Evolutionary conservation across 2,113 vertebrate species (phyloP), one percentile per base, ranked within the genome.

Genomic region (Thunnus thynnus): DNA sequence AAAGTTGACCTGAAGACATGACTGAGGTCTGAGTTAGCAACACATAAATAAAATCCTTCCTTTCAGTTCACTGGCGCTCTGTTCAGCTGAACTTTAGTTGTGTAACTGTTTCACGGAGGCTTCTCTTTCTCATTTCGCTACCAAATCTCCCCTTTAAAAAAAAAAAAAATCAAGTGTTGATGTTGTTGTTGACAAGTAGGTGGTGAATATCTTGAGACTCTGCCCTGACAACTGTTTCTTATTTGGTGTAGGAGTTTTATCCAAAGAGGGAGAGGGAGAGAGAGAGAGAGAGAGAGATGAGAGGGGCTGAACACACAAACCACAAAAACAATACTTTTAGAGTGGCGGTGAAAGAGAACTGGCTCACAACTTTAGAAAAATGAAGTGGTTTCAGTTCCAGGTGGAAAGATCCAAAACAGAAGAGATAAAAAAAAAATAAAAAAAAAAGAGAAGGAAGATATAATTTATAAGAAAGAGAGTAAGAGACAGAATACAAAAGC

Each of bases 161-260:
- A 30, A 30, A 30, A 30, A 30, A 56, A 63, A 82, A 68, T 47
- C 14, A 0, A 68, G 10, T 16, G 17, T n/a, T n/a, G n/a, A n/a
- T n/a, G n/a, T n/a, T n/a, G n/a, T n/a, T n/a, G 32, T 62, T 9
- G 36, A 47, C 22, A 25, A 46, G 27, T 36, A 44, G 20, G 11
- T 5, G 50, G n/a, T 56, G 20, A 55, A 16, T 67, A 30, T 61
- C 5, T 52, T 1, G 22, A 47, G 30, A n/a, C 14, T 27, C 5
- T 2, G 14, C 6, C 18, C 60, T 20, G 55, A 55, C 32, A 10
- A 63, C 67, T 51, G 52, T n/a, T 80, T 77, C 36, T 55, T 27
- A 75, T 80, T 76, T 27, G 20, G 46, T 13, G 14, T 0, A 17
- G 61, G 32, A 7, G 22, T 54, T 20, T 51, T 68, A 61, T 36